A percentile compares a stretch with the other conserved stretches of the same genome.
phyloP scores from a whole-genome alignment of 2,888 invertebrate species.

The Zygaena filipendulae region DNA sequence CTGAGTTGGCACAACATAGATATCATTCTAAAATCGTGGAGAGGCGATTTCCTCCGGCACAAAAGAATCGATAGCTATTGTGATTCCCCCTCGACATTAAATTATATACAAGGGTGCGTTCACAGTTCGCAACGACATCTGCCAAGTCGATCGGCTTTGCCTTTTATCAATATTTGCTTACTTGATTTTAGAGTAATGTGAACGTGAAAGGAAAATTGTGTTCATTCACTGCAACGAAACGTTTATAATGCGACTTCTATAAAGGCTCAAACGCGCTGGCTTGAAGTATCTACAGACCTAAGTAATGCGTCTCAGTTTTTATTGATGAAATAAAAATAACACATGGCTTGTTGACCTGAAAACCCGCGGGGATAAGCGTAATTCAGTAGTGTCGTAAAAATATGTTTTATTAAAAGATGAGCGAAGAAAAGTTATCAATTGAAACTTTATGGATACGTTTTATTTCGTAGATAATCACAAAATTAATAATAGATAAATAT shows the following conservation, averaged over 20 bases:
- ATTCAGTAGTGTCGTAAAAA: too few relatives aligned
- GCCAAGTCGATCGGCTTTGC: conserved; percentile 46
- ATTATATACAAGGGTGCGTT: conserved; percentile 46
- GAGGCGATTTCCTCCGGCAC: conserved; percentile 38
- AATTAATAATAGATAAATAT: too few relatives aligned
- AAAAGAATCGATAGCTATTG: conserved; percentile 55
- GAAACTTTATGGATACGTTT: too few relatives aligned
- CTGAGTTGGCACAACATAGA: too few relatives aligned
- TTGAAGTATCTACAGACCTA: too few relatives aligned
- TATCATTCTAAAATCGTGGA: conserved; percentile 36
- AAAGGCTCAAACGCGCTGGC: too few relatives aligned
- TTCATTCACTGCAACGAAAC: conserved; percentile 18
- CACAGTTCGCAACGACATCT: conserved; percentile 32
- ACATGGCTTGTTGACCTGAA: neutral
- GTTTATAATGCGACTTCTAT: neutral
- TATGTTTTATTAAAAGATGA: too few relatives aligned
- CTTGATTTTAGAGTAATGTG: conserved; percentile 38
- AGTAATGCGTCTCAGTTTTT: conserved; percentile 11
- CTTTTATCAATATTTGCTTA: conserved; percentile 54
- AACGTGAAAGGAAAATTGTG: conserved; percentile 25
- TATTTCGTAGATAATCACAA: too few relatives aligned
- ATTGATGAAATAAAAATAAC: conserved; percentile 2
- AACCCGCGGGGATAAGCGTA: neutral
- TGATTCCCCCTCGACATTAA: conserved; percentile 50
- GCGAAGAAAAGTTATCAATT: too few relatives aligned